Evolutionary conservation across 2,113 vertebrate species (phyloP).

Genomic region (Oryzias javanicus): DNA sequence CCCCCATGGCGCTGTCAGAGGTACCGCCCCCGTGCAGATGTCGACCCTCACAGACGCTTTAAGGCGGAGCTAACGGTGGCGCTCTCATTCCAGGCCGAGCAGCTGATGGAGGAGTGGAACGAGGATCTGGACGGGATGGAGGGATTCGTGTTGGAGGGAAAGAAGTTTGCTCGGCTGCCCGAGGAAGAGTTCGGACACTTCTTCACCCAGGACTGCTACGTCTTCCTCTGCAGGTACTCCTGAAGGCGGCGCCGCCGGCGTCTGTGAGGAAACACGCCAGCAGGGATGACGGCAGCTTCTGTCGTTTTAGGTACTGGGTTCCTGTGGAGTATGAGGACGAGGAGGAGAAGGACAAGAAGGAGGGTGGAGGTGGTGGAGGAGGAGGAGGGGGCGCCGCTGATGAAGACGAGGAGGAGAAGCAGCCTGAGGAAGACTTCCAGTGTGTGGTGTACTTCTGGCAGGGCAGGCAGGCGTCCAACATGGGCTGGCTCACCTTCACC

Average conservation of each 20-base stretch:
- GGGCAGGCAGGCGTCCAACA: slow-evolving; percentile 95
- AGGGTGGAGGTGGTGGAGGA: slow-evolving; percentile 36
- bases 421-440: slow-evolving; percentile 96
- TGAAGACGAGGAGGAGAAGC: slow-evolving; percentile 86
- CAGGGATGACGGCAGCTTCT: neutral
- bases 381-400: slow-evolving; percentile 62
- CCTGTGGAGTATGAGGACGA: slow-evolving; percentile 91
- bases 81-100: slow-evolving; percentile 79
- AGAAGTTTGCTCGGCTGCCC: slow-evolving; percentile 93
- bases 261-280: too few relatives aligned
- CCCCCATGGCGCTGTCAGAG: slow-evolving; percentile 89
- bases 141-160: slow-evolving; percentile 94
- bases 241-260: neutral
- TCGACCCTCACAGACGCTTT: too few relatives aligned
- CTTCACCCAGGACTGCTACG: slow-evolving; percentile 94
- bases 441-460: slow-evolving; percentile 99
- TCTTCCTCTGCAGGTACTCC: slow-evolving; percentile 94
- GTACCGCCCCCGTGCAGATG: slow-evolving; percentile 55
- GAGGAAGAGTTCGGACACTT: slow-evolving; percentile 99
- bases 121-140: slow-evolving; percentile 98
- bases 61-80: neutral
- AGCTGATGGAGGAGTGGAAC: slow-evolving; percentile 98
- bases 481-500: slow-evolving; percentile 99
- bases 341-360: slow-evolving; percentile 59
- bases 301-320: slow-evolving; percentile 90